These are phyloP conservation scores for Setophaga kirtlandii DNA, from an alignment of 2,113 vertebrate genomes.

Conservation along the genomic window DNA sequence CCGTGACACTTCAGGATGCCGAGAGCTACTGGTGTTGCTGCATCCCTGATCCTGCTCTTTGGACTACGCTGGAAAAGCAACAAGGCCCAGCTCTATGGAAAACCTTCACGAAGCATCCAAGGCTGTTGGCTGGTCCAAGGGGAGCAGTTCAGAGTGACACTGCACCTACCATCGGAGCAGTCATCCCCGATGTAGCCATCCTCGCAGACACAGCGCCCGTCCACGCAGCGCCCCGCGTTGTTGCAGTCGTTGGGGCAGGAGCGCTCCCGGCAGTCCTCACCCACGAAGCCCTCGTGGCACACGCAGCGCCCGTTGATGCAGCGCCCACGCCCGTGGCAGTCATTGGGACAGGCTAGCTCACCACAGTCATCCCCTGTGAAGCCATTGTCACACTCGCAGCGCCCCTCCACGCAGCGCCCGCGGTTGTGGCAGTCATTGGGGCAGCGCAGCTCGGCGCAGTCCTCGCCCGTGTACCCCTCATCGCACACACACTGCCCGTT, in stretches of 20 bases:
- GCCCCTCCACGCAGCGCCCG: slow-evolving; percentile 84
- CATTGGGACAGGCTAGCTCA: slow-evolving; percentile 80
- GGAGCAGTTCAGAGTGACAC: accelerated
- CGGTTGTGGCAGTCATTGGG: slow-evolving; percentile 81
- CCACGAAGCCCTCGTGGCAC: slow-evolving; percentile 83
- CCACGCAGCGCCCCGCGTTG: slow-evolving; percentile 70
- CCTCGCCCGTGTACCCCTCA: slow-evolving; percentile 77
- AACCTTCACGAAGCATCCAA: not conserved
- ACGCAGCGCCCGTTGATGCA: slow-evolving; percentile 85
- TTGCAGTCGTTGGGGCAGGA: slow-evolving; percentile 82
- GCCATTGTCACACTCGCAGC: slow-evolving; percentile 84
- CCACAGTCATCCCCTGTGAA: slow-evolving; percentile 85
- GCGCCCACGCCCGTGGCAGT: slow-evolving; percentile 83
- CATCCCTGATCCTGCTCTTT: not conserved
- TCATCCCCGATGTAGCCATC: slow-evolving; percentile 86
- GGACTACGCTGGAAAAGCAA: not conserved
- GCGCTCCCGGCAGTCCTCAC: slow-evolving; percentile 81
- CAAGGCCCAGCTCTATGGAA: not conserved
- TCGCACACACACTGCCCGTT: slow-evolving; percentile 87
- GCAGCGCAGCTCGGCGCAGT: slow-evolving; percentile 84
- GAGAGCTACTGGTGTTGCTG: not conserved
- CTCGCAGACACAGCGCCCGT: slow-evolving; percentile 82
- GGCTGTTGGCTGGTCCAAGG: not conserved
- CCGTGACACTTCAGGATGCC: not conserved
- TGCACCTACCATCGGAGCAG: slow-evolving; percentile 76